phyloP scores from a whole-genome alignment of 2,797 vertebrate species.

The Thamnophis elegans region DNA sequence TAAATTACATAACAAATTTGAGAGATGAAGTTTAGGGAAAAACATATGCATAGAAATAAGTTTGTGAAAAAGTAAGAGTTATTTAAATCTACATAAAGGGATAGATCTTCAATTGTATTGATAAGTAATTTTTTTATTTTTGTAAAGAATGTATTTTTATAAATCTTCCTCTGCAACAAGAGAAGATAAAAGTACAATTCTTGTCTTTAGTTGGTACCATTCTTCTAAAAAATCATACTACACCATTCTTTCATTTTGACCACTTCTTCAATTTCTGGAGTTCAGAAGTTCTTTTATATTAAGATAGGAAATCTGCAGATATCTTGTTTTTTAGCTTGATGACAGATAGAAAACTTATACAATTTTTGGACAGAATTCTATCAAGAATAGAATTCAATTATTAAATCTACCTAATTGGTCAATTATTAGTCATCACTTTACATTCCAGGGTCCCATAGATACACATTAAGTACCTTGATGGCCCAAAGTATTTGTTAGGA shows the following conservation, averaged over 20 bases:
- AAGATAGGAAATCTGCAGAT: not conserved
- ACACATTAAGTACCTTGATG: not conserved
- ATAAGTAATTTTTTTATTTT: not conserved
- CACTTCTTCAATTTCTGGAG: not conserved
- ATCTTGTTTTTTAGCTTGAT: not conserved
- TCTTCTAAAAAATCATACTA: not conserved
- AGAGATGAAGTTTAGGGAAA: not conserved
- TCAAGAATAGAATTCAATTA: not conserved
- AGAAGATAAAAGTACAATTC: not conserved
- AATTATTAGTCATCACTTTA: not conserved
- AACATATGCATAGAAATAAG: not conserved
- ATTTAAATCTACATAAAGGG: not conserved
- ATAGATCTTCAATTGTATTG: not conserved
- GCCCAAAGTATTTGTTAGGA: not conserved
- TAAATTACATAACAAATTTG: not conserved
- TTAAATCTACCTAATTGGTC: not conserved
- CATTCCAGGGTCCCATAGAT: not conserved
- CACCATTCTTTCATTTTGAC: not conserved
- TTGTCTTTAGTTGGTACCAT: not conserved
- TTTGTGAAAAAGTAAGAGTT: not conserved
- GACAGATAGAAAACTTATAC: not conserved
- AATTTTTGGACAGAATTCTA: not conserved
- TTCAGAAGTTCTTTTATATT: not conserved
- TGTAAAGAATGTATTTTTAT: not conserved
- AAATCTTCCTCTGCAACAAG: not conserved